A percentile compares a stretch with the other conserved stretches of the same genome.
These are phyloP conservation scores for Nothoprocta pentlandii DNA, from an alignment of 2,113 vertebrate genomes.

Conservation along the genomic window DNA sequence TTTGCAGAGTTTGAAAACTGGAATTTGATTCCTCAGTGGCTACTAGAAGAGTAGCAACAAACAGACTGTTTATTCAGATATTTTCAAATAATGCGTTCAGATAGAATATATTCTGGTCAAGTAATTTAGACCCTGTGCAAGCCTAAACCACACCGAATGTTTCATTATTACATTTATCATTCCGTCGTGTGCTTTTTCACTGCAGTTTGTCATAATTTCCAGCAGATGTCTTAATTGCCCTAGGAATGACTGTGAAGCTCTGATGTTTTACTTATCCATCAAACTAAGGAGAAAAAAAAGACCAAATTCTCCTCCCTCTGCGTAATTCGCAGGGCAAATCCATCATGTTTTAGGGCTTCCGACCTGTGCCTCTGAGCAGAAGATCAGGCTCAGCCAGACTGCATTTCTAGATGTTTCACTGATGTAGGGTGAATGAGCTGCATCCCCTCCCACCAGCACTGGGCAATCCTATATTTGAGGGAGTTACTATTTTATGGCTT, in stretches of 20 bases:
- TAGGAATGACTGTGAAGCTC: slow-evolving; percentile 29
- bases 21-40: background rate
- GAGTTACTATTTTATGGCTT: background rate
- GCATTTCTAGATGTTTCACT: background rate
- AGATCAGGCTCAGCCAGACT: background rate
- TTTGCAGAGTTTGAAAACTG: background rate
- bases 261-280: background rate
- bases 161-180: background rate
- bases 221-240: slow-evolving; percentile 65
- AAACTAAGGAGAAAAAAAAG: background rate
- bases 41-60: background rate
- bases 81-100: background rate
- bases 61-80: background rate
- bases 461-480: background rate
- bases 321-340: background rate
- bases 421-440: background rate
- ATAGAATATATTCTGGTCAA: background rate
- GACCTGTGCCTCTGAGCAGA: background rate
- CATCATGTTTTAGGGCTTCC: background rate
- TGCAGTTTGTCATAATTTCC: slow-evolving; percentile 59
- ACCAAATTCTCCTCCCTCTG: background rate
- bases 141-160: background rate
- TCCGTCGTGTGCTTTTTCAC: background rate
- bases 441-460: background rate
- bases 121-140: background rate